phyloP scores from a whole-genome alignment of 2,113 vertebrate species.

The Sinocyclocheilus anshuiensis region DNA sequence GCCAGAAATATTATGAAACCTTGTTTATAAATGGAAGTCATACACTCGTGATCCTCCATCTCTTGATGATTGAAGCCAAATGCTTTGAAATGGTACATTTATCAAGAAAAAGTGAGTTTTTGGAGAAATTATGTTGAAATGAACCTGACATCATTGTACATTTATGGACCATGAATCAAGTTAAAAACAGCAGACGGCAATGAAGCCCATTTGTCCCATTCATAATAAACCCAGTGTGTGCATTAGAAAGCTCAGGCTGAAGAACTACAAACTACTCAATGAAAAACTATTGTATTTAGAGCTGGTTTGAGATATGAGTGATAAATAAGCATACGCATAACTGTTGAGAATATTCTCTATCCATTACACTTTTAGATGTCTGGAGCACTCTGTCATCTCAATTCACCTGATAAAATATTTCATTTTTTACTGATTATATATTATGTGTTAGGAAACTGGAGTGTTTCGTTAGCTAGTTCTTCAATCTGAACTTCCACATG shows the following conservation, averaged over 20 bases:
- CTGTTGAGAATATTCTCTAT: too few relatives aligned
- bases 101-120: constrained; percentile 67
- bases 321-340: too few relatives aligned
- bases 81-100: constrained; percentile 73
- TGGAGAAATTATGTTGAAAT: constrained; percentile 69
- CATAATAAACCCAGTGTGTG: constrained; percentile 22
- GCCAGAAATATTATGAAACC: constrained; percentile 58
- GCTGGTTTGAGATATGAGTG: too few relatives aligned
- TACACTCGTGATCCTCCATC: constrained; percentile 76
- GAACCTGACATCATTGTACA: constrained; percentile 66
- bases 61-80: constrained; percentile 77
- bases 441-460: too few relatives aligned
- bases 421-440: too few relatives aligned
- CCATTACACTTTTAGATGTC: too few relatives aligned
- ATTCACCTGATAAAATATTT: too few relatives aligned
- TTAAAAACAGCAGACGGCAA: constrained; percentile 31
- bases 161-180: constrained; percentile 44
- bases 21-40: constrained; percentile 75
- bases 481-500: too few relatives aligned
- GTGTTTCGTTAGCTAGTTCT: too few relatives aligned
- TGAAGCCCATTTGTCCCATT: constrained; percentile 31
- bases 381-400: too few relatives aligned
- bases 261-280: background rate
- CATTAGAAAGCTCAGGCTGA: background rate
- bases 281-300: background rate